phyloP scores from a whole-genome alignment of 2,797 vertebrate species.

The Scarus forsteni region DNA sequence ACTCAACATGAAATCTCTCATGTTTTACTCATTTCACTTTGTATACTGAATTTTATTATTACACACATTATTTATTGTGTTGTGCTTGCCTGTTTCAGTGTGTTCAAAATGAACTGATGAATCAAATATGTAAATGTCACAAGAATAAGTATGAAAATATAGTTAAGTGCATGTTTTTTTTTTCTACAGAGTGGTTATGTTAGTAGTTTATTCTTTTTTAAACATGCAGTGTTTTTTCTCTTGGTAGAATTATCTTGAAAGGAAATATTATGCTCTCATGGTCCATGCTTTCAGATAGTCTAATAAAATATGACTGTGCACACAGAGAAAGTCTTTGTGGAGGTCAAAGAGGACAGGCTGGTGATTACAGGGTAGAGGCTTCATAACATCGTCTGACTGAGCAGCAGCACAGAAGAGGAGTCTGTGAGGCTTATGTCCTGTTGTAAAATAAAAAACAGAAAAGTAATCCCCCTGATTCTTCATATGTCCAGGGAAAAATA shows the following conservation, averaged over 20 bases:
- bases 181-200: not conserved
- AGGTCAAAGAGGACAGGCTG: constrained; percentile 42
- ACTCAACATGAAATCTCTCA: too few species aligned
- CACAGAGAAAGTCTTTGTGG: not conserved
- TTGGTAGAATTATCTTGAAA: not conserved
- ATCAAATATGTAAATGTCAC: too few species aligned
- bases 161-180: not conserved
- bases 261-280: not conserved
- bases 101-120: too few species aligned
- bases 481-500: not conserved
- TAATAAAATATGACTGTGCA: not conserved
- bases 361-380: constrained; percentile 38
- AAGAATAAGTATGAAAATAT: not conserved
- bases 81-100: too few species aligned
- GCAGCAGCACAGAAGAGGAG: constrained; percentile 29
- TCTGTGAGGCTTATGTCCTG: constrained; percentile 33
- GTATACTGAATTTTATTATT: too few species aligned
- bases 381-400: constrained; percentile 32
- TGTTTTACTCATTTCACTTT: too few species aligned
- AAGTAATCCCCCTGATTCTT: not conserved
- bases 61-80: too few species aligned
- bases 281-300: not conserved
- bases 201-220: not conserved
- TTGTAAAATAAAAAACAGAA: constrained; percentile 19
- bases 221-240: not conserved